Conservation (phyloP, 2,888 invertebrate species). For the Margaritifera margaritifera region DNA sequence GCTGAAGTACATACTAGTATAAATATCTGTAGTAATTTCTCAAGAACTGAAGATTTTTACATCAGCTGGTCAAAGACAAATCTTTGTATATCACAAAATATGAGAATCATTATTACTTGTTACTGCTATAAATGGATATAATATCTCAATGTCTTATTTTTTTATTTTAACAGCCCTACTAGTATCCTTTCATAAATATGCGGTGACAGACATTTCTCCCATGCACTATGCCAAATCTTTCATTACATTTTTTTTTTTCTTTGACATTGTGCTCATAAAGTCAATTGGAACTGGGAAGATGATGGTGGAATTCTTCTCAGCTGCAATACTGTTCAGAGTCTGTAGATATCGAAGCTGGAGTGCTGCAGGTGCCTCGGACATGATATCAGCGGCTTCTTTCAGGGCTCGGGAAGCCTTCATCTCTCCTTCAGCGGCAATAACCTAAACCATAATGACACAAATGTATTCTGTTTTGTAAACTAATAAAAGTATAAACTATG, state of each 20-base stretch:
- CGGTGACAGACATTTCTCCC: no score
- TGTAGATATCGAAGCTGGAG: conserved; percentile 76
- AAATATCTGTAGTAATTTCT: no score
- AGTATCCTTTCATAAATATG: no score
- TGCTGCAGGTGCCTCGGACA: conserved; percentile 86
- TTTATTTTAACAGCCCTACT: no score
- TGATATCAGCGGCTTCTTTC: conserved; percentile 90
- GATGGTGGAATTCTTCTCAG: conserved; percentile 70
- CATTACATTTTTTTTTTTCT: background rate
- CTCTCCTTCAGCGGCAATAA: conserved; percentile 70
- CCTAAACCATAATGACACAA: conserved; percentile 71
- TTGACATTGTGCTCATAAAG: conserved; percentile 19
- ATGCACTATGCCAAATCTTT: no score
- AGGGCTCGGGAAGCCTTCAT: conserved; percentile 83
- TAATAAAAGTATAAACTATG: no score
- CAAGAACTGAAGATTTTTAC: no score
- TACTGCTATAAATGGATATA: conserved; percentile 2
- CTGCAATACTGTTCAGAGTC: conserved; percentile 67
- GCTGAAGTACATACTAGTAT: no score
- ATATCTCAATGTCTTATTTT: conserved; percentile 1
- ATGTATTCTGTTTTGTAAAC: no score
- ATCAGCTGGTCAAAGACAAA: no score
- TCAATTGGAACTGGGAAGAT: conserved; percentile 70
- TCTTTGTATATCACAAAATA: no score
- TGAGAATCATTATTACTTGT: background rate